Evolutionary conservation across 2,113 vertebrate genomes (phyloP), one percentile per base, ranked within the genome.

Genomic region (Etheostoma cragini): DNA sequence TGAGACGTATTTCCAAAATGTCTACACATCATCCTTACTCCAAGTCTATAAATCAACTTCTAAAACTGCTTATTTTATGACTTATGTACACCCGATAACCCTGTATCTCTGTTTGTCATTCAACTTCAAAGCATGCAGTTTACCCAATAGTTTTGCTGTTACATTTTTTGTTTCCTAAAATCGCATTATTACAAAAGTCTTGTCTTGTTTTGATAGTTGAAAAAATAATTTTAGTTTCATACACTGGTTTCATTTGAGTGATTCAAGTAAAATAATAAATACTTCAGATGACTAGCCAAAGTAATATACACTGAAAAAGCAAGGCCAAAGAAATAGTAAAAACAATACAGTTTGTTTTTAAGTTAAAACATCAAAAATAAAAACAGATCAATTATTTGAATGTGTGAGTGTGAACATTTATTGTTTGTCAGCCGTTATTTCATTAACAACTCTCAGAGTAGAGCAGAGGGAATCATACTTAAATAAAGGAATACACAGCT

Each of bases 131-230:
- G 47, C 54, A 69, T 60, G 53, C 63, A 60, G 56, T 71, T 42
- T 42, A 42, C 8, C 38, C 38, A 11, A 2, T 73, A 67, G 17
- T 24, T 58, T 61, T 70, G 6, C 38, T 75, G 61, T 53, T 63
- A 38, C 17, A 42, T 56, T 22, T 74, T 60, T 17, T 2, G 52
- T 22, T 38, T 38, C 14, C 62, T 45, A 22, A 49, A 47, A 64
- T 52, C 38, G 17, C 45, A 21, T 16, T 0, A 64, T 76, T 61
- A 52, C 8, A 15, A 76, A 73, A 22, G 38, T 19, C 22, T 38
- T 58, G 22, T 35, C 22, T 50, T 74, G 47, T 76, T 86, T 79
- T 35, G 13, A 54, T 49, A 54, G 5, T 53, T 76, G 73, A 80
- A 38, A 78, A 85, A 82, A 72, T 54, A 66, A 17, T 26, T 71